These are phyloP conservation scores for Spheniscus mendiculus DNA, from an alignment of 2,113 vertebrate species.

Conservation along the genomic window DNA sequence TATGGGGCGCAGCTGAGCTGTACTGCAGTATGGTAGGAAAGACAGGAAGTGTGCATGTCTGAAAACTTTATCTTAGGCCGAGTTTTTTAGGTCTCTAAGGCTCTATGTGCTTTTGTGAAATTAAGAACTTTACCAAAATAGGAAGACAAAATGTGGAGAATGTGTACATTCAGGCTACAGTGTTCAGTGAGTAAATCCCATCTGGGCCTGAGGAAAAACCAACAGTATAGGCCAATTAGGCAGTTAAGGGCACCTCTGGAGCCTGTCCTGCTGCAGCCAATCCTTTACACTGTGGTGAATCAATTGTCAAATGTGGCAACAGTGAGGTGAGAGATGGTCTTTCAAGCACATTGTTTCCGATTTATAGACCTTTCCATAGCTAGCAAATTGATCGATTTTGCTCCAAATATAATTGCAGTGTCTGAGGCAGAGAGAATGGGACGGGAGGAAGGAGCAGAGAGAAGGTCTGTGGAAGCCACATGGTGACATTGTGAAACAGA, in stretches of 20 bases:
- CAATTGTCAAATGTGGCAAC: neutral
- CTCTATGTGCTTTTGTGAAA: neutral
- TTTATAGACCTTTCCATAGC: neutral
- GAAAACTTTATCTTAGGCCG: neutral
- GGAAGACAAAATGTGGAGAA: neutral
- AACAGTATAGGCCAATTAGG: neutral
- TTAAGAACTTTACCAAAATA: neutral
- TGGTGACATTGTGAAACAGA: neutral
- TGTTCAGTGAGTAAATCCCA: neutral
- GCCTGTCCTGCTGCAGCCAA: neutral
- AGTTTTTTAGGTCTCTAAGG: neutral
- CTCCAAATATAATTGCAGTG: neutral
- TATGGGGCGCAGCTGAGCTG: neutral
- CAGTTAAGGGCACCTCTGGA: neutral
- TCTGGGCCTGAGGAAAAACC: neutral
- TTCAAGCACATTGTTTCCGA: neutral
- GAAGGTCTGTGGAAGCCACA: neutral
- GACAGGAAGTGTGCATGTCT: accelerated
- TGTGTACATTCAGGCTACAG: neutral
- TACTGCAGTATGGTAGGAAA: neutral
- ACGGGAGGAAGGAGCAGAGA: neutral
- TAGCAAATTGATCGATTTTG: neutral
- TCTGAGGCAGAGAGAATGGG: neutral
- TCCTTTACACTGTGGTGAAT: neutral
- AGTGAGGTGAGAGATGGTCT: neutral